phyloP scores from a whole-genome alignment of 2,113 vertebrate species.

The Sminthopsis crassicaudata region DNA sequence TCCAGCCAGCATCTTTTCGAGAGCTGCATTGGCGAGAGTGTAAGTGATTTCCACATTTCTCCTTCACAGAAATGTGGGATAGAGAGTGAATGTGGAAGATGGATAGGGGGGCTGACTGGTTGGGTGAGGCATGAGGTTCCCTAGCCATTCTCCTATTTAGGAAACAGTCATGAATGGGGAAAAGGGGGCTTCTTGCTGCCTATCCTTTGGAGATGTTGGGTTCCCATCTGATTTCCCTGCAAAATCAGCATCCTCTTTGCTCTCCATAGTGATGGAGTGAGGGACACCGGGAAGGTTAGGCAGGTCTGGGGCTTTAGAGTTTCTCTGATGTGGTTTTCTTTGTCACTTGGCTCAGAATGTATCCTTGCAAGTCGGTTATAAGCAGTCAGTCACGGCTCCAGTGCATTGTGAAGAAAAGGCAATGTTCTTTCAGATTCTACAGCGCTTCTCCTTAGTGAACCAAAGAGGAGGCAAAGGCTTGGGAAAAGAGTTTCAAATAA shows the following conservation, averaged over 20 bases:
- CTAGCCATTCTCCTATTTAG: neutral
- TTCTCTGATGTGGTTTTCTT: neutral
- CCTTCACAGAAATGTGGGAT: neutral
- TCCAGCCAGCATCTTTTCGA: slow-evolving; percentile 54
- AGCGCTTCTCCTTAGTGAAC: neutral
- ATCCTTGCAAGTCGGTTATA: neutral
- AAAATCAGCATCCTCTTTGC: neutral
- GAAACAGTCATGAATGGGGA: neutral
- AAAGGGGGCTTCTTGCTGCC: neutral
- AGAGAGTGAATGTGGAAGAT: neutral
- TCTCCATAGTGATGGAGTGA: neutral
- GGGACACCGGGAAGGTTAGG: neutral
- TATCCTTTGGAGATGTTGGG: neutral
- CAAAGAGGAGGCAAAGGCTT: neutral
- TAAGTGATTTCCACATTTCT: slow-evolving; percentile 52
- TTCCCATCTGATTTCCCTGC: neutral
- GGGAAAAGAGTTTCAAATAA: neutral
- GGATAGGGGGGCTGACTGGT: neutral
- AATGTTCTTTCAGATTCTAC: neutral
- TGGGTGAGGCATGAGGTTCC: neutral
- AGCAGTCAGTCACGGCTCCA: neutral
- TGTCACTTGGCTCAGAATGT: neutral
- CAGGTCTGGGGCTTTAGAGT: neutral
- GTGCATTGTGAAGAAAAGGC: neutral
- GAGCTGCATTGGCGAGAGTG: slow-evolving; percentile 61